Base-by-base conservation (phyloP, 2,888 invertebrate species). In the Tetragnatha montana region DNA sequence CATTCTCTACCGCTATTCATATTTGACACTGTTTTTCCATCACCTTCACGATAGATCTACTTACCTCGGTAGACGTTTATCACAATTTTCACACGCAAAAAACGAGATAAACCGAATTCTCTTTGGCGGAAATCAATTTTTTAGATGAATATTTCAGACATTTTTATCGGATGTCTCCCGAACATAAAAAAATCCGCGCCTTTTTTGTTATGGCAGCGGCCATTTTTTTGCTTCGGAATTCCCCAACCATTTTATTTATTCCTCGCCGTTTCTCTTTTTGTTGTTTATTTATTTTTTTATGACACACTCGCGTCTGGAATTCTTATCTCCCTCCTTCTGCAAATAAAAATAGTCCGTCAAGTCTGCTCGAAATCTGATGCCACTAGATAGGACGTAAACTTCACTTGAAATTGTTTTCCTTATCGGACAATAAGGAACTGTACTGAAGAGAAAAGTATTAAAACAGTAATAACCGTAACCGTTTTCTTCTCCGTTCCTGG, bases 291-390 rank as follows among this genome's bases (percentile, higher is more conserved):
- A 19, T 82, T 73, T 68, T 22, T 75, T 47, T 68, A 17, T 14
- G 47, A 35, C 19, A 51, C 35, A 35, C 35, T 35, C 80, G 49
- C 84, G 84, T 84, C 74, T 73, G 75, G 84, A 89, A 89, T 89
- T 89, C 79, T 89, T 89, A 89, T 89, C 88, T 79, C 75, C 35
- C 70, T 81, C 51, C 50, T 60, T 49, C 69, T 35, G 51, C 69
- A 75, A 84, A 89, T 89, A 89, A 89, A 85, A 89, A 89, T 81
- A 81, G 82, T 82, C 82, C 71, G 79, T 74, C 88, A 82, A 78
- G 22, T 78, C 50, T 70, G 80, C 89, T 83, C 70, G 89, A 89
- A 89, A 89, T 89, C 89, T 89, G 84, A 89, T 89, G 89, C 84
- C 89, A 84, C 80, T 89, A 84, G 14, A 69, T 17, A 70, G 81